Conservation (phyloP, 2,113 vertebrate species). For the Dicaeum eximium region DNA sequence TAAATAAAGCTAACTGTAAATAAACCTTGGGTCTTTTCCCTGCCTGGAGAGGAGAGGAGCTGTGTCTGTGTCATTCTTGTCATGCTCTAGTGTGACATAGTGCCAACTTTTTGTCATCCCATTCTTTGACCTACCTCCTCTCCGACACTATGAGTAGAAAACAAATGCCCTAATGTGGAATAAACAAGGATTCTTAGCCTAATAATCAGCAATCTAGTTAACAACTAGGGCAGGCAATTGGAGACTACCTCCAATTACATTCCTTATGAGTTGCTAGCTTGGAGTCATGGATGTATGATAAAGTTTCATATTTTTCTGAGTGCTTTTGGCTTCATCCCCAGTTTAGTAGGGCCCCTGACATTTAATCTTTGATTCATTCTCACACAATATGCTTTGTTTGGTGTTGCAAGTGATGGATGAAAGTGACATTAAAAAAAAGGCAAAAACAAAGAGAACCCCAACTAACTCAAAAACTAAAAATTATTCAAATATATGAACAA, state of each 20-base stretch:
- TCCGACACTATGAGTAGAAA: not conserved
- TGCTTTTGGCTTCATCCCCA: slow-evolving; percentile 38
- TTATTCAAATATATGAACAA: slow-evolving; percentile 63
- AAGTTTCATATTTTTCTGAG: slow-evolving; percentile 47
- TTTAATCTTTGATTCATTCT: slow-evolving; percentile 68
- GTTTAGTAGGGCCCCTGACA: slow-evolving; percentile 22
- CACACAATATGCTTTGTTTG: slow-evolving; percentile 62
- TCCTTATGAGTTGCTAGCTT: slow-evolving; percentile 10
- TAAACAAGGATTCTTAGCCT: slow-evolving; percentile 6
- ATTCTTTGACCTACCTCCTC: not conserved
- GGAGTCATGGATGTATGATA: slow-evolving; percentile 14
- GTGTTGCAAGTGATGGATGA: slow-evolving; percentile 38
- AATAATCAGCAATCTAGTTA: slow-evolving; percentile 25
- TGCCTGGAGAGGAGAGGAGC: no score
- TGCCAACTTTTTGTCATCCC: not conserved
- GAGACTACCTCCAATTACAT: not conserved
- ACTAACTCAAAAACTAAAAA: slow-evolving; percentile 11
- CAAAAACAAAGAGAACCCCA: not conserved
- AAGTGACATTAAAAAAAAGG: not conserved
- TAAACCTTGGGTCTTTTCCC: no score
- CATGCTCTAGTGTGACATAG: no score
- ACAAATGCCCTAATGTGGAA: slow-evolving; percentile 11
- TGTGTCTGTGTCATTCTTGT: no score
- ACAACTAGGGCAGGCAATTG: not conserved
- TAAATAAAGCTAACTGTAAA: no score